Percentiles rank a stretch among this genome's conserved stretches.
Conservation (phyloP, 1,140 invertebrate species). For the Eumeta japonica region DNA sequence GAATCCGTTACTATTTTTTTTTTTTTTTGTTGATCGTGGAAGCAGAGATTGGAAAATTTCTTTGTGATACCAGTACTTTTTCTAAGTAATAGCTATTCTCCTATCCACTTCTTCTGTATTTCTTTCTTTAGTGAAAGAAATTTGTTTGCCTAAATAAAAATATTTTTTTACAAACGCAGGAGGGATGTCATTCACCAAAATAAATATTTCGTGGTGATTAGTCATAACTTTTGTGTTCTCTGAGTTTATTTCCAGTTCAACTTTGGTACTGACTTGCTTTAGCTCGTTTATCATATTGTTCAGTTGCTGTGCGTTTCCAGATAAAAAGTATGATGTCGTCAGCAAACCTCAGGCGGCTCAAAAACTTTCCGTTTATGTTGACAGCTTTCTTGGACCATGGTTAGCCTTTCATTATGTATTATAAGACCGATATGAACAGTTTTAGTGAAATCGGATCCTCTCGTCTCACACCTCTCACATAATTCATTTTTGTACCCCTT, state of each 20-base stretch:
- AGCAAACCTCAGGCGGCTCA: too few species aligned
- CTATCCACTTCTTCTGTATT: conserved; percentile 9
- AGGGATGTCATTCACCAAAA: conserved; percentile 1
- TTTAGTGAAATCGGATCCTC: conserved; percentile 10
- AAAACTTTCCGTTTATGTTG: too few species aligned
- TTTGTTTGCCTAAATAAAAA: too few species aligned
- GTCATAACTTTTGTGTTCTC: conserved; percentile 3
- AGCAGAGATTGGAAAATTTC: conserved; percentile 10
- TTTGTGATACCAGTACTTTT: too few species aligned
- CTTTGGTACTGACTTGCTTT: too few species aligned
- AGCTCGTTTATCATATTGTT: too few species aligned
- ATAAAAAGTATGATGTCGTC: too few species aligned
- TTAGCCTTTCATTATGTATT: too few species aligned
- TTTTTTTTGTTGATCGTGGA: conserved; percentile 1
- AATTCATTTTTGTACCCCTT: conserved; percentile 7
- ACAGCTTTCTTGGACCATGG: too few species aligned
- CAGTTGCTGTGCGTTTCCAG: too few species aligned
- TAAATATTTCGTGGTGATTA: conserved; percentile 4
- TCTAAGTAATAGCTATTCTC: too few species aligned
- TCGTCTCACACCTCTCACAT: conserved; percentile 11
- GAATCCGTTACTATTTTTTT: conserved; percentile 11
- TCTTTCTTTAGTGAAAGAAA: conserved; percentile 9
- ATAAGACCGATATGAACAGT: conserved; percentile 11
- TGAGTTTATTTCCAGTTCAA: conserved; percentile 4
- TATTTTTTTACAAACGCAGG: conserved; percentile 7